Conservation (phyloP, 2,888 invertebrate genomes). For the Lochmaea crataegi region DNA sequence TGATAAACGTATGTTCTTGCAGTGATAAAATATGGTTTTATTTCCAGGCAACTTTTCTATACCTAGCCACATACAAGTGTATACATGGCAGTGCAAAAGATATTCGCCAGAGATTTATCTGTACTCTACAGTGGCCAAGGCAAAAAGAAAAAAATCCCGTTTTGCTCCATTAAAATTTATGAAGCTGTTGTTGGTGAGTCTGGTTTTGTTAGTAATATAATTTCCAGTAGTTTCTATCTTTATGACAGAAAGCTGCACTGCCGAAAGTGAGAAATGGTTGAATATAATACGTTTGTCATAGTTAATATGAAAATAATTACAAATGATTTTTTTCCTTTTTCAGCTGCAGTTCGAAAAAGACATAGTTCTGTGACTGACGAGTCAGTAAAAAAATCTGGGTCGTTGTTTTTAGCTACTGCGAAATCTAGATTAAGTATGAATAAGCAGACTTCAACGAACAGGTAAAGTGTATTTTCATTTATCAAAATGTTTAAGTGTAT, state of each 20-base stretch:
- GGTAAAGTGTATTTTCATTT: slow-evolving; percentile 18
- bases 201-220: slow-evolving; percentile 15
- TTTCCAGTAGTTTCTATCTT: slow-evolving; percentile 19
- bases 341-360: slow-evolving; percentile 27
- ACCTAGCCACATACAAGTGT: slow-evolving; percentile 33
- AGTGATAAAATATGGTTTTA: slow-evolving; percentile 23
- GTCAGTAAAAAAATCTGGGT: slow-evolving; percentile 22
- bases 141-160: slow-evolving; percentile 35
- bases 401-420: slow-evolving; percentile 27
- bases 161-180: slow-evolving; percentile 22
- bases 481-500: slow-evolving; percentile 15
- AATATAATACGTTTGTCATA: slow-evolving; percentile 20
- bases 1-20: slow-evolving; percentile 14
- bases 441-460: slow-evolving; percentile 16
- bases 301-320: slow-evolving; percentile 19
- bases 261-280: slow-evolving; percentile 11
- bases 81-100: slow-evolving; percentile 33
- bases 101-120: slow-evolving; percentile 29
- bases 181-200: slow-evolving; percentile 29
- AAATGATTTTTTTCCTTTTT: slow-evolving; percentile 20
- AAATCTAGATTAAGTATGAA: slow-evolving; percentile 23
- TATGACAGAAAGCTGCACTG: slow-evolving; percentile 15
- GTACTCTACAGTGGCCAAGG: slow-evolving; percentile 32
- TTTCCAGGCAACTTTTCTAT: slow-evolving; percentile 21
- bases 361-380: slow-evolving; percentile 24